Evolutionary conservation across 2,888 invertebrate species (phyloP).

Genomic region (Plagiodera versicolora): DNA sequence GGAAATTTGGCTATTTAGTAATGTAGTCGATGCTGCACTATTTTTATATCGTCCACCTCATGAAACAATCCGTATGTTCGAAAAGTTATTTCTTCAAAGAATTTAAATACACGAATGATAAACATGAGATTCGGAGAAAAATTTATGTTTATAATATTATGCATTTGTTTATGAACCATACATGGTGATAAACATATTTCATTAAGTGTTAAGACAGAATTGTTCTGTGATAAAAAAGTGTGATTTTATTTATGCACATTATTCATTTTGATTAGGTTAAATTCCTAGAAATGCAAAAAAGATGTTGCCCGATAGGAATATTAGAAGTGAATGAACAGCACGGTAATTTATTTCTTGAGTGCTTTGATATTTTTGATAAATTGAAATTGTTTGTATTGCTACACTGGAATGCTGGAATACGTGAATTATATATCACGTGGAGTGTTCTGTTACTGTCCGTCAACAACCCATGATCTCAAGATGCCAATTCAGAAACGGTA

Average conservation of each 20-base stretch:
- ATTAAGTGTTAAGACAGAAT: background rate
- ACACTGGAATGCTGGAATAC: too few species aligned
- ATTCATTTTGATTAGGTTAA: background rate
- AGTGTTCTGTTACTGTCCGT: too few species aligned
- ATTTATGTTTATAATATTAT: background rate
- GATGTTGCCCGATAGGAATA: too few species aligned
- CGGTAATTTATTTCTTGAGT: too few species aligned
- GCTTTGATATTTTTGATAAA: too few species aligned
- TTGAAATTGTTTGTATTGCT: too few species aligned
- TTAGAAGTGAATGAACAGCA: too few species aligned
- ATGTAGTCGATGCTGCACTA: background rate
- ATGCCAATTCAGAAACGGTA: too few species aligned
- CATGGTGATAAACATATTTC: background rate
- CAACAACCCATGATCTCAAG: too few species aligned
- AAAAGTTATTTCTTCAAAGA: too few species aligned
- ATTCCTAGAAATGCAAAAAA: background rate
- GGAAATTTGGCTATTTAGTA: background rate
- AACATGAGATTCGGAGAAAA: background rate
- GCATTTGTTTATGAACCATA: background rate
- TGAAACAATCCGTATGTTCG: background rate
- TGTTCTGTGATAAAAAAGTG: background rate
- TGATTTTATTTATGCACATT: background rate
- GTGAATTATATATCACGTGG: too few species aligned
- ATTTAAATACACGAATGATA: background rate
- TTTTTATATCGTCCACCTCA: too few species aligned